Evolutionary conservation across 2,113 vertebrate genomes (phyloP).

Genomic region (Perccottus glenii): DNA sequence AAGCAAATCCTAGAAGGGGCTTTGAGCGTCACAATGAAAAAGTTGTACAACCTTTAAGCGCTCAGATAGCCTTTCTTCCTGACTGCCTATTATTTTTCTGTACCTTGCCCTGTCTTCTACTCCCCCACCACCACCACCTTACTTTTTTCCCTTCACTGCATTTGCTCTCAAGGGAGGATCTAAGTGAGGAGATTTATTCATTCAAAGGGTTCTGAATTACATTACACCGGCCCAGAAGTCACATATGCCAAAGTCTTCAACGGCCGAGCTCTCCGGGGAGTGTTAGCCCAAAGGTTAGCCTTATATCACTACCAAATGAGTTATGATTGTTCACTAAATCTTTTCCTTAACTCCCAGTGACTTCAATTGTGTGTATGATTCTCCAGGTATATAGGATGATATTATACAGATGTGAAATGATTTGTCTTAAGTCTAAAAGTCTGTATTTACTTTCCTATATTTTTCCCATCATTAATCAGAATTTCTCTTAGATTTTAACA

Average conservation of each 20-base stretch:
- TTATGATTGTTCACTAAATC: constrained; percentile 68
- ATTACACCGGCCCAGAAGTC: constrained; percentile 67
- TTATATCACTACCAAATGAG: constrained; percentile 73
- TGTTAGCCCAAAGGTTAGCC: constrained; percentile 68
- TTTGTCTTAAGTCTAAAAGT: constrained; percentile 28
- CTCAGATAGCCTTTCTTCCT: constrained; percentile 45
- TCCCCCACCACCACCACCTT: constrained; percentile 13
- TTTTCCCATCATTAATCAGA: not conserved
- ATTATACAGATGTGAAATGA: constrained; percentile 47
- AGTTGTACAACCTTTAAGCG: constrained; percentile 34
- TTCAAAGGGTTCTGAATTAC: constrained; percentile 75
- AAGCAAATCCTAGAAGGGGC: constrained; percentile 34
- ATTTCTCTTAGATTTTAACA: no score
- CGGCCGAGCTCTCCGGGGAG: constrained; percentile 53
- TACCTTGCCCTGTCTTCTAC: constrained; percentile 49
- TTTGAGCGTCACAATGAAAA: constrained; percentile 35
- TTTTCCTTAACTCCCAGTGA: constrained; percentile 53
- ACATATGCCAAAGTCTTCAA: constrained; percentile 73
- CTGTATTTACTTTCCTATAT: not conserved
- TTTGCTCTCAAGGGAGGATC: constrained; percentile 63
- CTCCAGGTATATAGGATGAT: constrained; percentile 39
- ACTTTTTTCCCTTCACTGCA: constrained; percentile 49
- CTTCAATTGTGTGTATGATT: constrained; percentile 47
- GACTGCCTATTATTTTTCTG: constrained; percentile 36
- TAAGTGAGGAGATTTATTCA: constrained; percentile 78